Base-by-base conservation (phyloP, 2,888 invertebrate species). In the Theretra japonica region DNA sequence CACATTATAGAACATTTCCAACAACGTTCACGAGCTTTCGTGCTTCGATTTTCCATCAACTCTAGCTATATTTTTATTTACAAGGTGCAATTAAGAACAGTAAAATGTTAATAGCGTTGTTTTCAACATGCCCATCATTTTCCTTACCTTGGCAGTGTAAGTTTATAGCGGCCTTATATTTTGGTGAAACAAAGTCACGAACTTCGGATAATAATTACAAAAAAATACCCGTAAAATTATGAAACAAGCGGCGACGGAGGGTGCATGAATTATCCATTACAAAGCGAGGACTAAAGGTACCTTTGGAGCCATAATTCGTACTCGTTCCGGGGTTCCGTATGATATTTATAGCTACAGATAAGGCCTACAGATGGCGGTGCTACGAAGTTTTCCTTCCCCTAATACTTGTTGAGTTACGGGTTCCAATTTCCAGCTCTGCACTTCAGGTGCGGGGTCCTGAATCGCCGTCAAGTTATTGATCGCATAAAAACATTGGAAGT, bases 201-300 rank as follows among this genome's bases (percentile, higher is more conserved):
- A 87, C 82, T 79, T 80, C 73, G 80, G 79, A 86, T 87, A 89
- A 89, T 92, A 90, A 92, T 92, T 93, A 91, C 80, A 82, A 84
- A 86, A 86, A 87, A 90, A 90, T 85, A 81, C 80, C 84, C 82
- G 85, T 89, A 88, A 92, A 92, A 91, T 91, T 92, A 89, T 87
- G 84, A 87, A 88, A 87, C 86, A 85, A 77, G 74, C 76, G 79
- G 74, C 79, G 77, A 76, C 79, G 83, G 87, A 85, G 93, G 93
- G 94, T 94, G 94, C 93, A 94, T 94, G 93, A 93, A 94, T 94
- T 93, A 93, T 90, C 91, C 93, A 92, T 93, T 90, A 91, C 83
- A 79, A 76, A 80, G 83, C 84, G 83, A 84, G 82, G 84, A 85
- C 87, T 85, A 85, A 85, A 88, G 86, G 91, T 91, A 90, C 91